Evolutionary conservation across 2,797 vertebrate species (phyloP).

Genomic region (Nannoperca obscura): DNA sequence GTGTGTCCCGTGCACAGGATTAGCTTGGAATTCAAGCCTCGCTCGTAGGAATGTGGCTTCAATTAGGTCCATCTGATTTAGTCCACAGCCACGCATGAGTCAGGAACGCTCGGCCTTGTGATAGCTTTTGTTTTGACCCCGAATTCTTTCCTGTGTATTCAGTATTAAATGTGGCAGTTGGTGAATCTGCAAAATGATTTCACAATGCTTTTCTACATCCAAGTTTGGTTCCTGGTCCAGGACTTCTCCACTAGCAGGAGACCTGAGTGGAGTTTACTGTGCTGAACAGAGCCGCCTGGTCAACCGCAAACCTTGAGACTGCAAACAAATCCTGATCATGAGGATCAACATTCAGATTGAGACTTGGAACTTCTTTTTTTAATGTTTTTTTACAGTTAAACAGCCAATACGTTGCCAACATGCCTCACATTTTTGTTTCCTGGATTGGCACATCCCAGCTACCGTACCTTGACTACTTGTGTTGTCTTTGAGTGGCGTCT

Average conservation of each 20-base stretch:
- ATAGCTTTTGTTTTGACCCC: conserved; percentile 58
- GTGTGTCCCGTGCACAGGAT: conserved; percentile 49
- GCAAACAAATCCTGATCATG: conserved; percentile 46
- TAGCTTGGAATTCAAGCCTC: conserved; percentile 69
- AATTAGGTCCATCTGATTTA: conserved; percentile 74
- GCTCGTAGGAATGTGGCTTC: conserved; percentile 76
- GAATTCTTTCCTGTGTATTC: conserved; percentile 54
- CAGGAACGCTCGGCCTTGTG: conserved; percentile 52
- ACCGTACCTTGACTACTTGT: neutral
- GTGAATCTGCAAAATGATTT: conserved; percentile 55
- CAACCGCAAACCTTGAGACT: conserved; percentile 49
- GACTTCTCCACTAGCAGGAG: conserved; percentile 18
- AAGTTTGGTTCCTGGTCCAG: neutral
- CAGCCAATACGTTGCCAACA: conserved; percentile 26
- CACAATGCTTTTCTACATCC: conserved; percentile 26
- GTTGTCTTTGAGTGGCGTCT: neutral
- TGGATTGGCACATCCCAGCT: conserved; percentile 2
- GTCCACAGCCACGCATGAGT: conserved; percentile 67
- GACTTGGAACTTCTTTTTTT: conserved; percentile 27
- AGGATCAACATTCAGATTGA: conserved; percentile 33
- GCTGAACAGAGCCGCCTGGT: conserved; percentile 42
- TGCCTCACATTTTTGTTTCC: conserved; percentile 11
- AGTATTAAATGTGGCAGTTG: conserved; percentile 53
- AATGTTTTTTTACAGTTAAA: conserved; percentile 32
- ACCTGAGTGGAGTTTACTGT: conserved; percentile 52